Conservation (phyloP, 2,113 vertebrate species). For the Passerina amoena region DNA sequence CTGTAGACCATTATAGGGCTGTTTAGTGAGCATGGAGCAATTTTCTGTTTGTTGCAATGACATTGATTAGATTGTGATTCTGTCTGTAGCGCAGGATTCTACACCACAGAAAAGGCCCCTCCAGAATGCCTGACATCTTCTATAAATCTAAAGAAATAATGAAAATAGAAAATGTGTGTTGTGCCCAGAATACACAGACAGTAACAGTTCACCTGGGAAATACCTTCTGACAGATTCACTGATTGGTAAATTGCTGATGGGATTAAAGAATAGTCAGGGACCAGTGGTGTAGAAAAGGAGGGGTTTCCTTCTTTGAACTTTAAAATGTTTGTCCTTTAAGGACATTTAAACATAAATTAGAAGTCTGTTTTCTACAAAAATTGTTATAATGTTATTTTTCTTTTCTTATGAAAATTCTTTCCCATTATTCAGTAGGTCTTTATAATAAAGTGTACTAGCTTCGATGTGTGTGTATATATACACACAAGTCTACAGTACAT, state of each 20-base stretch:
- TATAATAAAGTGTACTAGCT: neutral
- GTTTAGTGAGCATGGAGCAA: neutral
- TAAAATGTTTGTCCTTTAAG: neutral
- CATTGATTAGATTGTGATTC: neutral
- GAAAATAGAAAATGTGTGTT: neutral
- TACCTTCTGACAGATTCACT: neutral
- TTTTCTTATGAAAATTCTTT: neutral
- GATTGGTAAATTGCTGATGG: neutral
- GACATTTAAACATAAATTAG: neutral
- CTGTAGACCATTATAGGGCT: neutral
- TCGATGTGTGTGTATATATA: rapidly evolving
- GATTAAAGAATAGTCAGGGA: neutral
- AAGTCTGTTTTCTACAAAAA: neutral
- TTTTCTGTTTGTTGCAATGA: neutral
- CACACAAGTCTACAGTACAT: neutral
- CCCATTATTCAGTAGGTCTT: neutral
- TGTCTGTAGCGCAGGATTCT: neutral
- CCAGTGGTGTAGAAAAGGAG: neutral
- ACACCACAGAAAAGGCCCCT: neutral
- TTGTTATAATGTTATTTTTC: neutral
- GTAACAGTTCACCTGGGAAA: constrained; percentile 21
- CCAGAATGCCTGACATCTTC: neutral
- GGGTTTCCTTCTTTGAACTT: neutral
- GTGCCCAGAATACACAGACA: neutral
- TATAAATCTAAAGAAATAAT: constrained; percentile 33